Evolutionary conservation across 2,888 invertebrate genomes (phyloP).

Genomic region (Omphaloscelis lunosa): DNA sequence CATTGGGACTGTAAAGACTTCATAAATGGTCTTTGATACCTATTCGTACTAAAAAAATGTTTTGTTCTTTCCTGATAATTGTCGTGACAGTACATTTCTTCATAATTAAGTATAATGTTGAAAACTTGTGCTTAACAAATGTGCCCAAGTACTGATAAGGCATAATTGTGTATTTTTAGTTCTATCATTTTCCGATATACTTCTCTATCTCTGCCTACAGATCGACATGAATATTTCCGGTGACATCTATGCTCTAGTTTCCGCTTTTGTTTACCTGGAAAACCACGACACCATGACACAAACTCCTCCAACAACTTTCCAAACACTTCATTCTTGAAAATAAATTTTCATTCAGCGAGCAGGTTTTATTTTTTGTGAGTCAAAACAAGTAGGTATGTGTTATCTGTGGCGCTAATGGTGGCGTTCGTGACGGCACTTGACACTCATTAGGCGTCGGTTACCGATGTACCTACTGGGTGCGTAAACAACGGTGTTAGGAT

Average conservation of each 20-base stretch:
- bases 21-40: background rate
- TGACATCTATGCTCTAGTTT: constrained; percentile 31
- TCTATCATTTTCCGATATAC: background rate
- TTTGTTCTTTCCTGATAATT: background rate
- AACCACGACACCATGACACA: constrained; percentile 37
- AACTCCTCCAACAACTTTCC: constrained; percentile 38
- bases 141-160: background rate
- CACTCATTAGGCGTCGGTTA: constrained; percentile 72
- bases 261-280: constrained; percentile 30
- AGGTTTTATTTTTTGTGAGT: constrained; percentile 64
- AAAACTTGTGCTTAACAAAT: background rate
- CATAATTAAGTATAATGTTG: background rate
- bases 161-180: background rate
- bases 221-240: constrained; percentile 5
- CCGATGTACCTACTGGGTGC: constrained; percentile 57
- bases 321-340: constrained; percentile 48
- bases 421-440: constrained; percentile 69
- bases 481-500: constrained; percentile 70
- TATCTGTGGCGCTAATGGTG: constrained; percentile 71
- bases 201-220: background rate
- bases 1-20: background rate
- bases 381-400: constrained; percentile 55
- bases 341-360: constrained; percentile 42
- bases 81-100: background rate
- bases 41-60: background rate